Evolutionary conservation across 2,113 vertebrate species (phyloP).

Genomic region (Clarias batrachus): DNA sequence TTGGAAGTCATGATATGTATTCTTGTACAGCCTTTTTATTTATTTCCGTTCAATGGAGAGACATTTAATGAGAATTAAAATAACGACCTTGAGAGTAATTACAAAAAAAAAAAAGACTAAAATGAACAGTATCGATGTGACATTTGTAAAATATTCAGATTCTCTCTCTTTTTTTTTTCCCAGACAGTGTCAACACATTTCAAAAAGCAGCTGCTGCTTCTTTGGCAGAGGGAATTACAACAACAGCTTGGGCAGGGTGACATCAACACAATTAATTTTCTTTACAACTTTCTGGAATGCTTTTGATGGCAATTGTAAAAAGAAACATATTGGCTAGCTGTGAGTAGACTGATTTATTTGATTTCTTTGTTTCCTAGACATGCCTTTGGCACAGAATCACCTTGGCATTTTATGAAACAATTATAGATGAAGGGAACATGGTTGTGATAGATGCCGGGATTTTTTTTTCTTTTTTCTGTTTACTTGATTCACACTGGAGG

Average conservation of each 20-base stretch:
- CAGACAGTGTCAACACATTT: constrained; percentile 33
- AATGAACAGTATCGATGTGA: not conserved
- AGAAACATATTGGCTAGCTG: constrained; percentile 21
- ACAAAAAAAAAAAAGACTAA: not conserved
- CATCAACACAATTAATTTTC: constrained; percentile 57
- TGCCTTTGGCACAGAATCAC: constrained; percentile 43
- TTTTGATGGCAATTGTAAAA: constrained; percentile 59
- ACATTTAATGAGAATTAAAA: not conserved
- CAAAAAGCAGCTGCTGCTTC: constrained; percentile 57
- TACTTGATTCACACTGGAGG: not conserved
- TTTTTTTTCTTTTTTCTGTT: not conserved
- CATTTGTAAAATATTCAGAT: not conserved
- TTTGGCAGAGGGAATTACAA: constrained; percentile 53
- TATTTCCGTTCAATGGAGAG: not conserved
- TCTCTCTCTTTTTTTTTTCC: not conserved
- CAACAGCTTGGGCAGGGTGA: constrained; percentile 54
- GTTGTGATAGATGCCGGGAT: constrained; percentile 29
- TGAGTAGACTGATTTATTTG: constrained; percentile 35
- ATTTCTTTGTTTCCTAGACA: constrained; percentile 32
- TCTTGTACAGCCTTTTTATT: not conserved
- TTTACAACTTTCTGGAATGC: constrained; percentile 55
- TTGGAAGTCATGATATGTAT: not conserved
- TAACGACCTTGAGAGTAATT: not conserved
- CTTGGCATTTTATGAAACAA: constrained; percentile 59
- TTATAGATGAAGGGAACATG: constrained; percentile 44